Base-by-base conservation (phyloP, 2,888 invertebrate species). In the Orthosia incerta region DNA sequence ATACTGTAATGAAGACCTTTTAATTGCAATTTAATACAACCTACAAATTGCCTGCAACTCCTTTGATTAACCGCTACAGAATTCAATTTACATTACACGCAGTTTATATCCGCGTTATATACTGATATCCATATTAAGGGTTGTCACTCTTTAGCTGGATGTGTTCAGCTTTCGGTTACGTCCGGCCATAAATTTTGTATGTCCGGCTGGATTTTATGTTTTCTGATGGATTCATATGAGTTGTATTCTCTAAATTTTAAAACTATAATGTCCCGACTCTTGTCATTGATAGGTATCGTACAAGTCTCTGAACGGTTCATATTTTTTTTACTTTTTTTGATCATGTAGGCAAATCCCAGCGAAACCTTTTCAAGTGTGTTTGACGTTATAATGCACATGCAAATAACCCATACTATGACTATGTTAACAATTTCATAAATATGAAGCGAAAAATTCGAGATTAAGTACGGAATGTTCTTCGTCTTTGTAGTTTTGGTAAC, bases 1-100 rank as follows among this genome's bases (percentile, higher is more conserved):
- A 62, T 56, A 66, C n/a, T 20, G 9, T 48, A 67, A 53, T 26
- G 46, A 59, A 60, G 20, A 67, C 48, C 79, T 70, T 31, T 57
- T 74, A 64, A 79, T 73, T 73, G 53, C 48, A 11, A 70, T 63
- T 46, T 66, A 69, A 67, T 62, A 71, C 20, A 60, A 53, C 23
- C 50, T 55, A 50, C 56, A 61, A 78, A 78, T 69, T 57, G 71
- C 56, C 55, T 73, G 23, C 18, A 59, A 61, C 61, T 68, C 55
- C 4, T 80, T 75, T 72, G 60, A 73, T 72, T 60, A 70, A 73
- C 65, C 12, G 60, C 31, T 57, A 62, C 51, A 67, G 61, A 68
- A 70, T 70, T 80, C 23, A 72, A 66, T 72, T 83, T 72, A 71
- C 50, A 68, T 63, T 68, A 66, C n/a, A 31, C n/a, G 20, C 50